Conservation (phyloP, 2,113 vertebrate species). For the Eidolon helvum region DNA sequence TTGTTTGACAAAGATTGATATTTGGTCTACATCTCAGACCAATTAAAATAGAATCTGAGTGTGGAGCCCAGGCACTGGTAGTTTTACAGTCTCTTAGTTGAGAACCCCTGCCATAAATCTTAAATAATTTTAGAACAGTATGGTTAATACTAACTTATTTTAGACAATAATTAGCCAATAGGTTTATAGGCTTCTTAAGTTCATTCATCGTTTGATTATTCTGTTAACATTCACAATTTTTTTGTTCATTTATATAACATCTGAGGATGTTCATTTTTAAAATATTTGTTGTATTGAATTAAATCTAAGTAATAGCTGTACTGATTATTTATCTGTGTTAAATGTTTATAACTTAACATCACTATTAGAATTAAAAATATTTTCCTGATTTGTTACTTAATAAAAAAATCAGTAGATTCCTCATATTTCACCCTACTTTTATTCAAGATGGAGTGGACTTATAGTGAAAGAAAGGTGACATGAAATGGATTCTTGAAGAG, state of each 20-base stretch:
- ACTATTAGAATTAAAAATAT: background rate
- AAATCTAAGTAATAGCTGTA: background rate
- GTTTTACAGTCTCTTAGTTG: background rate
- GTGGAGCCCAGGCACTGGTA: background rate
- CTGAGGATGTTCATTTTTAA: background rate
- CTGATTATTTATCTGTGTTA: background rate
- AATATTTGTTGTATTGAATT: background rate
- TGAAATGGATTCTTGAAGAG: slow-evolving; percentile 2
- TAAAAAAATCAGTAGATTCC: background rate
- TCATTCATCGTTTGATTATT: slow-evolving; percentile 5
- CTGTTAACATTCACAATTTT: background rate
- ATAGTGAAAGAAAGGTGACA: background rate
- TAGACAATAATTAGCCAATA: background rate
- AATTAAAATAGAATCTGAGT: background rate
- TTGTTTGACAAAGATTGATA: background rate
- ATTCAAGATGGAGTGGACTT: background rate
- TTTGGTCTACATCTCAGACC: background rate
- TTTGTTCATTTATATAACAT: background rate
- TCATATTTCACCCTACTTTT: background rate
- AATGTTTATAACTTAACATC: background rate
- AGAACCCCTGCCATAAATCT: background rate
- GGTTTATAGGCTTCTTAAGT: background rate
- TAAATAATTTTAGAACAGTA: background rate
- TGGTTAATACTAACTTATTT: background rate
- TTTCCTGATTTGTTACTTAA: slow-evolving; percentile 1